Evolutionary conservation across 2,113 vertebrate genomes (phyloP), one percentile per base, ranked within the genome.

Genomic region (Psilopsiagon aurifrons): DNA sequence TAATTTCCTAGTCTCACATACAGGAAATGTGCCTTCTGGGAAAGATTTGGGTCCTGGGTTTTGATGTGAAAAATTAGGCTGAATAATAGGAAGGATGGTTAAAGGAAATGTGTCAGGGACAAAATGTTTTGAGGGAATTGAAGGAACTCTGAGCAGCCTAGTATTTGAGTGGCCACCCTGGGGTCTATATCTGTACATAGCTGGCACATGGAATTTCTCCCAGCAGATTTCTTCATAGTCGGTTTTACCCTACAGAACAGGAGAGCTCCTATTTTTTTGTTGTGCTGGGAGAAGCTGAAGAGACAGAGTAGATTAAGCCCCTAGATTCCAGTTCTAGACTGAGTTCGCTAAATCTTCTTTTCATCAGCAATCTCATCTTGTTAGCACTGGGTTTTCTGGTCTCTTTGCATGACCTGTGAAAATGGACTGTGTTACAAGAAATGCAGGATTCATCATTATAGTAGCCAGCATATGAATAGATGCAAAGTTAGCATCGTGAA

Each of bases 131-230:
- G 4, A 66, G 10, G 24, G 35, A 47, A 12, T 3, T 22, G 14
- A 44, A 69, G 28, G 14, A 62, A 20, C 23, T 90, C 39, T 15
- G 14, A 86, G 18, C 17, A 73, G 37, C 33, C 4, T 33, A 23
- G 10, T 33, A 41, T 60, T 54, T 18, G 31, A 51, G 15, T 39
- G 23, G 14, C 10, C 22, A 7, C 19, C 1, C 2, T 33, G 49
- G 10, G 9, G 8, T 60, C 25, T 69, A 6, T 19, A 10, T 9
- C 11, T 0, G 1, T 10, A 9, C 1, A 7, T 10, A 35, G 16
- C 10, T 39, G 54, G 15, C 19, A 86, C 6, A 9, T 24, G 20
- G 37, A 71, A 23, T 11, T 54, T 76, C 33, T 90, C 23, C 46
- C 31, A 57, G 1, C 12, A 88, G 37, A 18, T 8, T 64, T 76